Base-by-base conservation (phyloP, 2,797 vertebrate genomes). In the Tachyglossus aculeatus region DNA sequence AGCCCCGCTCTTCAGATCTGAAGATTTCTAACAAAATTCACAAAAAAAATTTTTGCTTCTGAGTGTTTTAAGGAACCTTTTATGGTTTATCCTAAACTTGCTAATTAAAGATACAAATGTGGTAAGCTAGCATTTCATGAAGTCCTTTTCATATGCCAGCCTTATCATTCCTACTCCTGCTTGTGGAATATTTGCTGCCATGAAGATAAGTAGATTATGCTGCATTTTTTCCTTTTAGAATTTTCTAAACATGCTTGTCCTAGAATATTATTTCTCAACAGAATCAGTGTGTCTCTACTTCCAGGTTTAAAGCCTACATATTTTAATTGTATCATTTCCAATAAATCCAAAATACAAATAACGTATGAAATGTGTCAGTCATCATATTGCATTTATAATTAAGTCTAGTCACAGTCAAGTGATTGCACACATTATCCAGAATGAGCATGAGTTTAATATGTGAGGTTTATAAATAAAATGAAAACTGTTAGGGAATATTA, bases 61-160 rank as follows among this genome's bases (percentile, higher is more conserved):
- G 54, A 65, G 73, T 87, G 76, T 60, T 80, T 80, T 83, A 59
- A 85, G 62, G 73, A 77, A 76, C 67, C 66, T 59, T 82, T 71
- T 66, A 67, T 76, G 76, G 74, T 63, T 78, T 43, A 54, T 32
- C 40, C 52, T 0, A 64, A 66, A 59, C 78, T 87, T 85, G 87
- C 80, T 87, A 85, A 81, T 86, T 75, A 79, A 71, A 60, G 54
- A 73, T 78, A 73, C 71, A 75, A 79, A 83, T 80, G 76, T 85
- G 80, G 75, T 83, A 84, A 84, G 77, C 84, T 85, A 83, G 79
- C 78, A 87, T 87, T 87, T 85, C 82, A 83, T 87, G 78, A 85
- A 83, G 82, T 81, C 80, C 75, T 81, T 80, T 80, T 83, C 82
- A 74, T 76, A 78, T 81, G 78, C 80, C 80, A 83, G 73, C 71